Base-by-base conservation (phyloP, 2,888 invertebrate genomes). In the Leptopilina syphax region DNA sequence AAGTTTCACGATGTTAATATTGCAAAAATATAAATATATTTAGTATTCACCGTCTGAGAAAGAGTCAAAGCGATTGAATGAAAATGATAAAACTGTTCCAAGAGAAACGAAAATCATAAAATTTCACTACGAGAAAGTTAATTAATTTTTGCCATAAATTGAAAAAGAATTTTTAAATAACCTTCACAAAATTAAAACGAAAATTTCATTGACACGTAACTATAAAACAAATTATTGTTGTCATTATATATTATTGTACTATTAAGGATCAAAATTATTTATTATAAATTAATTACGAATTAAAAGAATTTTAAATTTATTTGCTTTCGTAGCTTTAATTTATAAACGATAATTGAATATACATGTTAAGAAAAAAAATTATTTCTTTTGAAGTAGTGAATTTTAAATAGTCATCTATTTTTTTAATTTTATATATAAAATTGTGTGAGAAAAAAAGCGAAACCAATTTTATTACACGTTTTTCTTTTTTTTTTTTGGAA, bases 21-120 rank as follows among this genome's bases (percentile, higher is more conserved):
- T 73, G 73, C 57, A 57, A 73, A 73, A 73, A n/a, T 70, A 54
- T 54, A 63, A 18, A 63, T 63, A 73, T 73, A 73, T 73, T n/a
- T 57, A 57, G 57, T 73, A 57, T 60, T 73, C 70, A 73, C 57
- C 73, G 57, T 27, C 18, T 57, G 13, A 54, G 24, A 34, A 57
- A 57, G 57, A 73, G 41, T 73, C 57, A 73, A 73, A n/a, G 27
- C 54, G 34, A 73, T 73, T 57, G 34, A 57, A 73, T 57, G 63
- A 73, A 73, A 73, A 73, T 54, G 34, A 57, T 57, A 57, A 73
- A 3, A 73, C 57, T 34, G 73, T 34, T 9, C 73, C 57, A 4
- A 9, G n/a, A n/a, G 34, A 34, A 73, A 73, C 27, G 12, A 34
- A 34, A 41, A 57, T 47, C 34, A 34, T 63, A 24, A 57, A 57